Percentiles rank a stretch among this genome's conserved stretches.
Evolutionary conservation across 92 coral and sea anemone genomes (phyloP).

Genomic region (Porites evermanni): DNA sequence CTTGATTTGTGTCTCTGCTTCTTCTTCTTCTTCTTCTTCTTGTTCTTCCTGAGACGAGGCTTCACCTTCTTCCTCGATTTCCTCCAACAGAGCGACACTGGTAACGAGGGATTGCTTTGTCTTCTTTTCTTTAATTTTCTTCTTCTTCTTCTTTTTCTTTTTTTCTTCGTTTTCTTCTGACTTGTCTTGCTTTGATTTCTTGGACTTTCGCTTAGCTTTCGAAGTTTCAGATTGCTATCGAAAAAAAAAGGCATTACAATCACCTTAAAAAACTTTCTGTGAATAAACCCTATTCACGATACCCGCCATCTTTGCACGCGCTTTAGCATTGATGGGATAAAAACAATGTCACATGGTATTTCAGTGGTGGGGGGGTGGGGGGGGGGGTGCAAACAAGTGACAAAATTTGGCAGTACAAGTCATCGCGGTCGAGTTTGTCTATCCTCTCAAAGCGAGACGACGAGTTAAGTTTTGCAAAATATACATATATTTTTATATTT

Average conservation of each 20-base stretch:
- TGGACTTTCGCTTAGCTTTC: constrained; percentile 58
- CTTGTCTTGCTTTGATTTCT: constrained; percentile 71
- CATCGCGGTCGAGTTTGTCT: no score
- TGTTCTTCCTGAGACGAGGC: constrained; percentile 50
- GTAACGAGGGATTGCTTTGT: constrained; percentile 27
- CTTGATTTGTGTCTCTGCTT: constrained; percentile 34
- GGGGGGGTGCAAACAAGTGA: no score
- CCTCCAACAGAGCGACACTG: constrained; percentile 43
- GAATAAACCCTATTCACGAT: no score
- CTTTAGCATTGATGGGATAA: no score
- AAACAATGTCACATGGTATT: no score
- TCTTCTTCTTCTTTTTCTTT: constrained; percentile 62
- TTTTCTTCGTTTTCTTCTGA: constrained; percentile 69
- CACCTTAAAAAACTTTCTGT: no score
- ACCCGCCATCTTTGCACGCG: no score
- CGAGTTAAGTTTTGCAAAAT: no score
- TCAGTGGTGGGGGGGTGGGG: no score
- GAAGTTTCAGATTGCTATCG: constrained; percentile 47
- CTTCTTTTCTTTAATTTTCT: constrained; percentile 33
- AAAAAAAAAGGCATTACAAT: neutral
- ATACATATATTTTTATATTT: no score
- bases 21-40: constrained; percentile 58
- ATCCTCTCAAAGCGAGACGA: no score
- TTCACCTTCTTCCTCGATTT: constrained; percentile 50
- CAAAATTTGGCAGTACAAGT: no score